Evolutionary conservation across 2,888 invertebrate genomes (phyloP), one percentile per base, ranked within the genome.

Genomic region (Xanthorhoe designata): DNA sequence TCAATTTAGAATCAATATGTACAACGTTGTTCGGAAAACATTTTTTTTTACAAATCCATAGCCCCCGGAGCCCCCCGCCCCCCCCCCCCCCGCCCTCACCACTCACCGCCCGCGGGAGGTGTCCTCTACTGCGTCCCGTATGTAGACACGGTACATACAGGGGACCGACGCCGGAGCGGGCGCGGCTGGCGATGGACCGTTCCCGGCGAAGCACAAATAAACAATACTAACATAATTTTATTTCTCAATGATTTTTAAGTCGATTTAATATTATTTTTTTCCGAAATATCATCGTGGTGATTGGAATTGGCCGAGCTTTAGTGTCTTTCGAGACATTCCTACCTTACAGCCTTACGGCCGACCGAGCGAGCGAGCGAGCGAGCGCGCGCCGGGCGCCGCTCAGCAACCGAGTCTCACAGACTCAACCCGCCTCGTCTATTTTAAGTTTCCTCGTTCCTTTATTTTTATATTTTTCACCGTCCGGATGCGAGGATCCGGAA

Each of bases 141-240:
- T n/a, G n/a, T n/a, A n/a, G n/a, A n/a, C n/a, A n/a, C n/a, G n/a
- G n/a, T n/a, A n/a, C n/a, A n/a, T n/a, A n/a, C n/a, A n/a, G n/a
- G n/a, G n/a, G n/a, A n/a, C n/a, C n/a, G n/a, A n/a, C n/a, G n/a
- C n/a, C n/a, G n/a, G n/a, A n/a, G n/a, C n/a, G n/a, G n/a, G n/a
- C n/a, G n/a, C n/a, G n/a, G n/a, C n/a, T n/a, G 35, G 10, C 35
- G 24, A 32, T 7, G 4, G 32, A 32, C 7, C 32, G 7, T 7
- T 7, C 8, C 32, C 51, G 47, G 17, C 35, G n/a, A 49, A 35
- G 13, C 32, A 60, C 35, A 15, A 29, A 38, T 51, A 45, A 51
- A 51, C 60, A 56, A 60, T 45, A 60, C 58, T 42, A 47, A 59
- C 49, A 65, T 55, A 32, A 60, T 65, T 65, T 59, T 49, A 54